Evolutionary conservation across 2,797 vertebrate species (phyloP), one percentile per base, ranked within the genome.

Genomic region (Acestrorhynchus altus): DNA sequence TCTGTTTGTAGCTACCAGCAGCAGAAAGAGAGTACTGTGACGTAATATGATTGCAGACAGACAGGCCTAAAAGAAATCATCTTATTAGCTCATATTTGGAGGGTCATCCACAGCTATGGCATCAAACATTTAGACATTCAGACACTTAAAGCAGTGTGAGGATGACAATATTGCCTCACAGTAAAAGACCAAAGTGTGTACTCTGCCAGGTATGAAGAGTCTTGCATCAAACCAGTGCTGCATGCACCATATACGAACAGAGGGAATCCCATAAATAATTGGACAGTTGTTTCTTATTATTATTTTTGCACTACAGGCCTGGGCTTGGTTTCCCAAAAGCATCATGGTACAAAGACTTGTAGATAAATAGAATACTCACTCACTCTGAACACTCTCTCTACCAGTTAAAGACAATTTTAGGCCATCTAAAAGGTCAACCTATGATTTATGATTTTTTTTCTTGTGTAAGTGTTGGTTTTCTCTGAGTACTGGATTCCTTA

Each of bases 11-110:
- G 13, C 26, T 24, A 70, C 63, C 16, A 39, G 44, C 68, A 39
- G 46, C 42, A 79, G 51, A 47, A 13, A 52, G 49, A 40, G 22
- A 72, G 46, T 39, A 46, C 40, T 46, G 35, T 74, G 59, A 76
- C 22, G 72, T 72, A 76, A 73, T 72, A 67, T 70, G 54, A 13
- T 35, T 78, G 60, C 59, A 11, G 39, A 20, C 44, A 52, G 51
- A 51, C 44, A 22, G 31, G 60, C 51, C 18, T 51, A 39, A 56
- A 44, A 40, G 68, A 57, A 49, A n/a, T 61, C 54, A 67, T n/a
- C n/a, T n/a, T n/a, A 16, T 77, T 73, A 75, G 46, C 59, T 65
- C 74, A 80, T 61, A 39, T 61, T 61, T 60, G 28, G 8, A 61
- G 59, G 59, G 16, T 82, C 49, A 68, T 59, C 13, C 16, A 59